Conservation (phyloP, 2,113 vertebrate genomes). For the Acanthisitta chloris region DNA sequence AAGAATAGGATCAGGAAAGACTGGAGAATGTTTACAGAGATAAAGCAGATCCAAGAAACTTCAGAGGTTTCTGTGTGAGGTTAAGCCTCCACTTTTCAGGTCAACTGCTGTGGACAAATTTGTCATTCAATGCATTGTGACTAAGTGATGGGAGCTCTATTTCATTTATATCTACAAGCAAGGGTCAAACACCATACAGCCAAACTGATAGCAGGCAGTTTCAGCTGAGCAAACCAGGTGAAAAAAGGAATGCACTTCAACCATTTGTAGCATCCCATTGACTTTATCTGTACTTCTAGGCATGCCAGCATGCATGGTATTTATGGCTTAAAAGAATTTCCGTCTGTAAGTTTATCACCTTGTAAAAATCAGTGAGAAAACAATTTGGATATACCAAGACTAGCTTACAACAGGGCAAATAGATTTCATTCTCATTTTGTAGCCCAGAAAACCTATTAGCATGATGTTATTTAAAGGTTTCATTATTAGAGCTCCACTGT, state of each 20-base stretch:
- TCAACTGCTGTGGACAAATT: conserved; percentile 56
- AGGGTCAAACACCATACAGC: conserved; percentile 1
- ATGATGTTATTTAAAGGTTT: conserved; percentile 21
- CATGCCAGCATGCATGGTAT: conserved; percentile 64
- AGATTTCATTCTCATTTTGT: conserved; percentile 34
- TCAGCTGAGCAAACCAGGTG: conserved; percentile 44
- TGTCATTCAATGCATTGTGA: conserved; percentile 33
- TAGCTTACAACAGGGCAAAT: conserved; percentile 1
- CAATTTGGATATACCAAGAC: conserved; percentile 47
- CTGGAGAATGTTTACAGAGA: conserved; percentile 45
- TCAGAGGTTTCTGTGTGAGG: conserved; percentile 55
- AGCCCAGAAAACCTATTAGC: not conserved
- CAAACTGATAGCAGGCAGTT: not conserved
- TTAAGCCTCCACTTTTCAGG: conserved; percentile 50
- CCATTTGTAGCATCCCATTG: conserved; percentile 47
- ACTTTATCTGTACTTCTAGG: conserved; percentile 68
- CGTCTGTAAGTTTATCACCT: conserved; percentile 60
- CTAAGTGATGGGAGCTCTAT: not conserved
- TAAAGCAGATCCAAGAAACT: conserved; percentile 61
- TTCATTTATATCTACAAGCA: conserved; percentile 12
- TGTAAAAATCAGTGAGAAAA: conserved; percentile 64
- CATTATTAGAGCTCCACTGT: conserved; percentile 18
- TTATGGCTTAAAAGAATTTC: conserved; percentile 76
- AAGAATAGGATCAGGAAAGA: not conserved
- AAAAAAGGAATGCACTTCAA: conserved; percentile 65